Evolutionary conservation across 2,888 invertebrate genomes (phyloP), one percentile per base, ranked within the genome.

Genomic region (Heliconius ismenius): DNA sequence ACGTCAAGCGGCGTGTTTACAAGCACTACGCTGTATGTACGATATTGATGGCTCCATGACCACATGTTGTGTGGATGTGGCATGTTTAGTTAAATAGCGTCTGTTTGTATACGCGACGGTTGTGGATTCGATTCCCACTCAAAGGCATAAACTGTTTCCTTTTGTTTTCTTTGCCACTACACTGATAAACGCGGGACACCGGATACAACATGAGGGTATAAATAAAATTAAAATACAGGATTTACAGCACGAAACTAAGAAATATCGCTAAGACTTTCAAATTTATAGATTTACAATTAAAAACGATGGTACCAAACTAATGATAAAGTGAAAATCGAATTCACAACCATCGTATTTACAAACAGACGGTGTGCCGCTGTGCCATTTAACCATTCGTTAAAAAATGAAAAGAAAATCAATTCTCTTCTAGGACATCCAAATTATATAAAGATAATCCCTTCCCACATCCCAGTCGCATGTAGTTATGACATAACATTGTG

Each of bases 1-100:
- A 75, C 82, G 80, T 82, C 81, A 81, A 84, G 81, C 80, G 79
- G 80, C 79, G 72, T 84, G 84, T 84, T 84, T 83, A 84, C 84
- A 83, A 81, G 82, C 82, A 83, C 81, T 82, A 83, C 82, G 81
- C 82, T 81, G 80, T 76, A 73, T 78, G 80, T 80, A 74, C 76
- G 76, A 74, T 82, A 83, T 83, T 81, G 83, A 82, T 80, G 81
- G 76, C 54, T 75, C 49, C 49, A 9, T 63, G 39, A 74, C 43
- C 28, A 64, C 49, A 26, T 36, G 26, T 18, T 26, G 7, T 13
- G n/a, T 58, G 78, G 81, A 82, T 79, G 65, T 70, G 81, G 79
- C 76, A 81, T 77, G 49, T 49, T 32, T 0, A 32, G 32, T 32
- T 28, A 26, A 49, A 74, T 32, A 62, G 26, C 6, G 6, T 15